Evolutionary conservation across 2,797 vertebrate genomes (phyloP).

Genomic region (Lacerta viridis): DNA sequence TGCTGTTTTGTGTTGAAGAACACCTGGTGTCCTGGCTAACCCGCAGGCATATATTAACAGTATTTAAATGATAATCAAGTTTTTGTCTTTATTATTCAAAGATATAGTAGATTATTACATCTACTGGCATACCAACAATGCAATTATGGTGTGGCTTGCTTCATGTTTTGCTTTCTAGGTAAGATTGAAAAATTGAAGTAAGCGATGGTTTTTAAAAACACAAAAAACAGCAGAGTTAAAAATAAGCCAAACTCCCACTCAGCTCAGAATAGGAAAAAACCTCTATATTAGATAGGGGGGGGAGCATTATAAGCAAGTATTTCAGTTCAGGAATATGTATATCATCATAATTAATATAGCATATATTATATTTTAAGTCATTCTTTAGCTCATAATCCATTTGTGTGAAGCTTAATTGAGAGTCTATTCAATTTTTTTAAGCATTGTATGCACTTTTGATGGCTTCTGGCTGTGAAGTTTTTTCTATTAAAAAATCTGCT

Average conservation of each 20-base stretch:
- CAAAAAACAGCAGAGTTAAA: conserved; percentile 42
- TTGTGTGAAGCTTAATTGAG: neutral
- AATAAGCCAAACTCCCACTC: conserved; percentile 31
- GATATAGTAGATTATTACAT: conserved; percentile 81
- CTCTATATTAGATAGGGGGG: neutral
- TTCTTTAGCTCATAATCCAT: neutral
- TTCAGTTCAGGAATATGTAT: neutral
- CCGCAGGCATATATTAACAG: conserved; percentile 78
- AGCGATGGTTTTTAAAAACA: conserved; percentile 14
- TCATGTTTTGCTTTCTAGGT: conserved; percentile 70
- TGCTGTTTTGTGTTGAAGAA: conserved; percentile 79
- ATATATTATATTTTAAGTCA: neutral
- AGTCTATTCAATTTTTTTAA: neutral
- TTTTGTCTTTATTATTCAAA: conserved; percentile 81
- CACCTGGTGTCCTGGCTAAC: conserved; percentile 79
- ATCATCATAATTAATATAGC: neutral
- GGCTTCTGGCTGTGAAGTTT: neutral
- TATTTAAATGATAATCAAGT: conserved; percentile 83
- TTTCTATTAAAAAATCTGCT: too few relatives aligned
- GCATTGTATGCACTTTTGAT: neutral
- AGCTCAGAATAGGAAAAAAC: neutral
- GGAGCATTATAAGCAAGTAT: neutral
- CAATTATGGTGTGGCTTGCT: conserved; percentile 75
- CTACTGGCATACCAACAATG: conserved; percentile 76
- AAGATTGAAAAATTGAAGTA: conserved; percentile 67